Conservation (phyloP, 2,888 invertebrate species). For the Trissolcus japonicus region DNA sequence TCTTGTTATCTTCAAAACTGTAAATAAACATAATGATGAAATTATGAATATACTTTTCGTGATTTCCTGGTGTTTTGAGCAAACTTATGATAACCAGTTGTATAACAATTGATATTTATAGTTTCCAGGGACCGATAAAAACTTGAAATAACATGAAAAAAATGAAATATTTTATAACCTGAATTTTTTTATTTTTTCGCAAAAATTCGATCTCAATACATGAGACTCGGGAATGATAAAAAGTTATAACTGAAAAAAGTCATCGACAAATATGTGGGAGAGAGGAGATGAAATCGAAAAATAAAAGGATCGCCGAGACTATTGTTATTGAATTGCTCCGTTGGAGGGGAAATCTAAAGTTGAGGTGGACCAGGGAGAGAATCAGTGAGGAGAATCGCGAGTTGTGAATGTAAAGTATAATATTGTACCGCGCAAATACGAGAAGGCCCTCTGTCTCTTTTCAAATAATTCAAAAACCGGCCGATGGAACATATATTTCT, state of each 20-base stretch:
- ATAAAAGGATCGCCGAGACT: constrained; percentile 31
- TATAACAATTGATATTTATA: not conserved
- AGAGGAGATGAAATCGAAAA: constrained; percentile 17
- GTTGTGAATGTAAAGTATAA: constrained; percentile 69
- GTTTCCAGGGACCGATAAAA: not conserved
- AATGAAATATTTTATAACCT: too few species aligned
- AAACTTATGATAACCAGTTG: constrained; percentile 7
- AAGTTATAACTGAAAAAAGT: too few species aligned
- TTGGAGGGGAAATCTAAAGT: constrained; percentile 20
- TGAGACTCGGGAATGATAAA: not conserved
- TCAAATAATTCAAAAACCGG: constrained; percentile 77
- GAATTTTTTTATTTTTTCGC: not conserved
- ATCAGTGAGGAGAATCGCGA: constrained; percentile 67
- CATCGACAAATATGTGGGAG: not conserved
- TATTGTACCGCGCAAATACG: constrained; percentile 65
- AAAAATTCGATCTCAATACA: not conserved
- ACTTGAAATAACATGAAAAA: not conserved
- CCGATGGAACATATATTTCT: constrained; percentile 76
- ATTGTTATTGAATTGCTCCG: constrained; percentile 45
- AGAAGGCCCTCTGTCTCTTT: constrained; percentile 74
- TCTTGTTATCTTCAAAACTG: constrained; percentile 9
- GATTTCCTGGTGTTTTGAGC: constrained; percentile 2
- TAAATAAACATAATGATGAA: constrained; percentile 7
- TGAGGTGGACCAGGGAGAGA: constrained; percentile 46
- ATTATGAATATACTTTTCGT: constrained; percentile 1